Base-by-base conservation (phyloP, 2,888 invertebrate species). In the Lithophane leautieri region DNA sequence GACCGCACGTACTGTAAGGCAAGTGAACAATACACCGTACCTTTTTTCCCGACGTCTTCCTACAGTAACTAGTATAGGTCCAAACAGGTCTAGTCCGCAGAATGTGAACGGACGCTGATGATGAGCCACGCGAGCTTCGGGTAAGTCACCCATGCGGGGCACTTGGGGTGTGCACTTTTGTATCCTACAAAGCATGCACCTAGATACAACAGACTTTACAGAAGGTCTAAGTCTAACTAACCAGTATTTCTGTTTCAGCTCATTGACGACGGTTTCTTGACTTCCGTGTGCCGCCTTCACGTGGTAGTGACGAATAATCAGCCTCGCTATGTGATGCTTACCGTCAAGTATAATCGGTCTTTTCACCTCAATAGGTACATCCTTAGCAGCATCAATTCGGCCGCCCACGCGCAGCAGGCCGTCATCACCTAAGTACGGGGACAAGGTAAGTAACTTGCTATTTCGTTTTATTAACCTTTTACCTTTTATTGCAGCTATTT, bases 191-290 rank as follows among this genome's bases (percentile, higher is more conserved):
- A 54, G 4, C 62, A 70, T 65, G 8, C 72, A 72, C 8, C 28
- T n/a, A 16, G 65, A 72, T 14, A 34, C 54, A 4, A 70, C 47
- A 65, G 25, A 9, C 44, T n/a, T 65, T 9, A 72, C 72, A 7
- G 71, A 42, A n/a, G 71, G 71, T 54, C 71, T 54, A 11, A 72
- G 42, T 28, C 40, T 61, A 0, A 63, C 19, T 42, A 63, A 22
- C 65, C 72, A 72, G 34, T 66, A 72, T 28, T 56, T 65, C 47
- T 72, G 22, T 19, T n/a, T 65, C 7, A 72, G 42, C 6, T 54
- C 25, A 9, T 72, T 72, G 7, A 72, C 65, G 4, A 71, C 71
- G 2, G 52, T 70, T 34, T 70, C 70, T 14, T 70, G 52, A 16
- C 42, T 62, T 1, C 70, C 62, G 25, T 70, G 70, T 6, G 52